These are phyloP conservation scores for Callocephalon fimbriatum DNA, from an alignment of 2,113 vertebrate genomes.

Conservation along the genomic window DNA sequence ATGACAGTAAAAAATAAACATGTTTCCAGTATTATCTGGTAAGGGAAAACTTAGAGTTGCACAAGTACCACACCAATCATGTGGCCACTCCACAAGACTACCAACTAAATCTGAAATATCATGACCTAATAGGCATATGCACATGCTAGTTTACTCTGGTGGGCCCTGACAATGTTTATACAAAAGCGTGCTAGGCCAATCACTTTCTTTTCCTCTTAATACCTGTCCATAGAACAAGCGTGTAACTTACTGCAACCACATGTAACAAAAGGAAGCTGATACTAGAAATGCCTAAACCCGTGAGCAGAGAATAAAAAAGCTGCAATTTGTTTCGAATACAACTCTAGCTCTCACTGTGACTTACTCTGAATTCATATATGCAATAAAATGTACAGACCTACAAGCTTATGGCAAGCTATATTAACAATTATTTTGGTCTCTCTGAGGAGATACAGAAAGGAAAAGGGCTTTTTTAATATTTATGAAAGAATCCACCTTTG, in stretches of 20 bases:
- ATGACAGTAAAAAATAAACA: neutral
- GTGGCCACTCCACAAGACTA: neutral
- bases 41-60: neutral
- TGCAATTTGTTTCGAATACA: neutral
- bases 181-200: neutral
- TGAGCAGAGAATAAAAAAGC: neutral
- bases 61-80: neutral
- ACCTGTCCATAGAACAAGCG: neutral
- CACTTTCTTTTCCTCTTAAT: neutral
- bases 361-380: neutral
- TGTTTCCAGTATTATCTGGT: neutral
- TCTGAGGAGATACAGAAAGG: neutral
- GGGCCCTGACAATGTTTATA: neutral
- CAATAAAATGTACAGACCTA: neutral
- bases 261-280: neutral
- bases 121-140: neutral
- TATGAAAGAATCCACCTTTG: conserved; percentile 6
- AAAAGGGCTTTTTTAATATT: neutral
- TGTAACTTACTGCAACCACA: neutral
- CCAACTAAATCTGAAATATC: neutral
- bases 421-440: neutral
- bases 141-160: neutral
- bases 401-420: neutral
- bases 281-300: neutral
- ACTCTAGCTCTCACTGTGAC: neutral